phyloP scores from a whole-genome alignment of 1,140 invertebrate genomes.

The Conopomorpha cramerella region DNA sequence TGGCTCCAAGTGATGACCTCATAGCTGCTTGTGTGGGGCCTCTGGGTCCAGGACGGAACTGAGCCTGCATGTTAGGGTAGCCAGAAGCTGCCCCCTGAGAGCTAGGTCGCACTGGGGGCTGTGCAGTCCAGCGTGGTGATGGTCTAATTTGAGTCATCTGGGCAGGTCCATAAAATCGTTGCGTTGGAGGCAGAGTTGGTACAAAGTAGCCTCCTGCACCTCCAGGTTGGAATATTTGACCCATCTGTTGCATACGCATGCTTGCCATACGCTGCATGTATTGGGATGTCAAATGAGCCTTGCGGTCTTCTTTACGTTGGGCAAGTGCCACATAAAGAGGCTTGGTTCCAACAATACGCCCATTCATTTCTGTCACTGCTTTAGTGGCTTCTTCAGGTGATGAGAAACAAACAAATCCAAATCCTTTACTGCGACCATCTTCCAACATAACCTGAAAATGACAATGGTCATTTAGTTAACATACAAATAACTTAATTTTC shows the following conservation, averaged over 20 bases:
- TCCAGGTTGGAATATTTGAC: conserved; percentile 88
- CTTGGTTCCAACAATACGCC: conserved; percentile 94
- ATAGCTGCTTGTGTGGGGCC: conserved; percentile 71
- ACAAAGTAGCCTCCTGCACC: conserved; percentile 88
- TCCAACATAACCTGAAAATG: conserved; percentile 83
- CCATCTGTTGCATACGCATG: conserved; percentile 93
- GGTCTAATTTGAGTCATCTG: conserved; percentile 86
- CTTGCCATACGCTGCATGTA: conserved; percentile 97
- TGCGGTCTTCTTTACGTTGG: conserved; percentile 97
- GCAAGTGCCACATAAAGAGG: conserved; percentile 98
- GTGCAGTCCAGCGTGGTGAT: conserved; percentile 85
- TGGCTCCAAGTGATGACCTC: conserved; percentile 74
- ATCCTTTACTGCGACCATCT: conserved; percentile 93
- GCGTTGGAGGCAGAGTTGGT: conserved; percentile 85
- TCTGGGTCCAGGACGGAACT: conserved; percentile 63
- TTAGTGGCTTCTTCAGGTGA: conserved; percentile 99
- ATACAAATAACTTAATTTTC: too few relatives aligned
- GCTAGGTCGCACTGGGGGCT: conserved; percentile 76
- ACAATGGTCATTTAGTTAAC: too few relatives aligned
- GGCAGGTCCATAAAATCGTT: conserved; percentile 85
- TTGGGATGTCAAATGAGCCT: conserved; percentile 95
- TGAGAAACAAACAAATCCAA: conserved; percentile 99
- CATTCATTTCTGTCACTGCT: conserved; percentile 99
- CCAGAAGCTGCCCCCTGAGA: conserved; percentile 71
- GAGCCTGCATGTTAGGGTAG: conserved; percentile 64